A percentile compares a stretch with the other conserved stretches of the same genome.
phyloP scores from a whole-genome alignment of 2,888 invertebrate genomes.

The Electrophaes corylata region DNA sequence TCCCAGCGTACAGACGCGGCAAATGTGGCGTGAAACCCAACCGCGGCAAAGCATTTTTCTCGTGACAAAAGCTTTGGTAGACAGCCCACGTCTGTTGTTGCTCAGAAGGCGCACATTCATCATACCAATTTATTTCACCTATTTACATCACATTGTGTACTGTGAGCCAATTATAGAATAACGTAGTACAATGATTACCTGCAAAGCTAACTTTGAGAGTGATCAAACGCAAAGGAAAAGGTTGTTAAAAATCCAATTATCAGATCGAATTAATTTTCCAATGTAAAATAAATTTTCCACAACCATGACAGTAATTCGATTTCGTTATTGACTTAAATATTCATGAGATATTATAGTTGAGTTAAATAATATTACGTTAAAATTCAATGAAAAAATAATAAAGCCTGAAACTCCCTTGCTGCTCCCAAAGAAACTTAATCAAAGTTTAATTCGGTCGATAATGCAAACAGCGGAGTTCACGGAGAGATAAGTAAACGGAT shows the following conservation, averaged over 20 bases:
- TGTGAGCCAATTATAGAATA: not conserved
- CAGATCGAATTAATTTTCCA: constrained; percentile 19
- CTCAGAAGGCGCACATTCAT: constrained; percentile 38
- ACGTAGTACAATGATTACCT: not conserved
- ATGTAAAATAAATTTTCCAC: constrained; percentile 12
- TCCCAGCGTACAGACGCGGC: constrained; percentile 67
- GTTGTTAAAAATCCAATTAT: constrained; percentile 20
- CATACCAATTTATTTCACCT: constrained; percentile 17
- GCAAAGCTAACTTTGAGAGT: not conserved
- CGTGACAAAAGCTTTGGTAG: constrained; percentile 70
- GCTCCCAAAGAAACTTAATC: constrained; percentile 66
- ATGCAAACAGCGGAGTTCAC: constrained; percentile 74
- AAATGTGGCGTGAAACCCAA: constrained; percentile 78
- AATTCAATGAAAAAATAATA: constrained; percentile 41
- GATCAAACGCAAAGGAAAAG: not conserved
- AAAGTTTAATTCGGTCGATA: constrained; percentile 78
- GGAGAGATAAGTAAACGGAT: constrained; percentile 70
- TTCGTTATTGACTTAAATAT: constrained; percentile 31
- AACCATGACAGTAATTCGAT: constrained; percentile 29
- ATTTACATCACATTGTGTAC: constrained; percentile 11
- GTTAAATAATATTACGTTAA: constrained; percentile 31
- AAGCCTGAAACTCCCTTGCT: constrained; percentile 48
- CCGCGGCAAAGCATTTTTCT: constrained; percentile 73
- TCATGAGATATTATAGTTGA: constrained; percentile 33
- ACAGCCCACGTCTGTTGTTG: constrained; percentile 57